Conservation (phyloP, 1,140 invertebrate species). For the Drosophila murphyi region DNA sequence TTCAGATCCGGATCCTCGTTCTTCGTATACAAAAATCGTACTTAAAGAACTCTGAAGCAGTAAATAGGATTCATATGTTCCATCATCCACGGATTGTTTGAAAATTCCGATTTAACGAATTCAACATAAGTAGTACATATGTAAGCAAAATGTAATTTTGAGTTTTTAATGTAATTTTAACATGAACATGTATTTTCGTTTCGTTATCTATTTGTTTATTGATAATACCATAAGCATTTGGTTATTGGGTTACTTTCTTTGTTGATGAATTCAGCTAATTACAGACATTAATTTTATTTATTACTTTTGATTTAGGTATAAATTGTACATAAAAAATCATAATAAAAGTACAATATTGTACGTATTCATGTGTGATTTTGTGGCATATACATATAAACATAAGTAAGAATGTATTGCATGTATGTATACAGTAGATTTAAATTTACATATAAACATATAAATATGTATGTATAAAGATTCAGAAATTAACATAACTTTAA, state of each 20-base stretch:
- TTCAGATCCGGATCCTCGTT: too few species aligned
- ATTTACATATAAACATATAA: constrained; percentile 65
- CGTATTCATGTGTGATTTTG: constrained; percentile 56
- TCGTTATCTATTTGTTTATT: constrained; percentile 70
- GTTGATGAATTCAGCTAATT: constrained; percentile 65
- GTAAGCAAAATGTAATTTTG: constrained; percentile 58
- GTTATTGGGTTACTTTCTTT: constrained; percentile 56
- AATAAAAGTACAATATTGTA: constrained; percentile 66
- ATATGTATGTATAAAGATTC: constrained; percentile 55
- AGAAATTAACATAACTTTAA: constrained; percentile 64
- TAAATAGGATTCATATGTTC: constrained; percentile 29
- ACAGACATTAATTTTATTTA: constrained; percentile 68
- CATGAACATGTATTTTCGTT: constrained; percentile 71
- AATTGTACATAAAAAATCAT: constrained; percentile 67
- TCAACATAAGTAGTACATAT: constrained; percentile 66
- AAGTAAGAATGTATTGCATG: constrained; percentile 48
- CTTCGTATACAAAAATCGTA: neutral
- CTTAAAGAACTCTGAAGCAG: constrained; percentile 10
- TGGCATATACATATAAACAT: constrained; percentile 58
- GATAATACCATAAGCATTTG: constrained; percentile 57
- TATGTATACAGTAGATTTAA: constrained; percentile 55
- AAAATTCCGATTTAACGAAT: constrained; percentile 56
- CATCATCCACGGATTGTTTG: constrained; percentile 40
- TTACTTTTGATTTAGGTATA: constrained; percentile 64
- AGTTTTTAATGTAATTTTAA: constrained; percentile 62